Conservation (phyloP, 2,797 vertebrate genomes). For the Ciconia nigra region DNA sequence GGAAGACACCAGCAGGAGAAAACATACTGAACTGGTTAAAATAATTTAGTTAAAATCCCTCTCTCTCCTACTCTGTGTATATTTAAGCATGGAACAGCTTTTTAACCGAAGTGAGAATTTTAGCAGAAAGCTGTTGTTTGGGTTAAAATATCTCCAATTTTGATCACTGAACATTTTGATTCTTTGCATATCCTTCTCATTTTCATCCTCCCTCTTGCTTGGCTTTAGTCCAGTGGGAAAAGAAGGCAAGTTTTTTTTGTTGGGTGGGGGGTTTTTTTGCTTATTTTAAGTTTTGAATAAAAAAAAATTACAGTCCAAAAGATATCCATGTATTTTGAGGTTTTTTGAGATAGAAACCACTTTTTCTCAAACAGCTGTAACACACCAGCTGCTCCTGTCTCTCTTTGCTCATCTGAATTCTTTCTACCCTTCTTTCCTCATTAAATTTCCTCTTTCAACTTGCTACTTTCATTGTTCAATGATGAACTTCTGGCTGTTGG, state of each 20-base stretch:
- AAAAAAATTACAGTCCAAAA: neutral
- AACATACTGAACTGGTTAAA: neutral
- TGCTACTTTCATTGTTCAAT: neutral
- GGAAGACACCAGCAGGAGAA: neutral
- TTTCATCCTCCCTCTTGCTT: neutral
- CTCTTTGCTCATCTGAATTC: neutral
- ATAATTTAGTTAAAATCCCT: neutral
- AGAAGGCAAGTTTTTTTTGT: neutral
- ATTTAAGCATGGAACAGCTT: slow-evolving; percentile 7
- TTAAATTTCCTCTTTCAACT: neutral
- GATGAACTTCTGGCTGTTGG: neutral
- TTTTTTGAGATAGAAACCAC: neutral
- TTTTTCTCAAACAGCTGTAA: slow-evolving; percentile 2
- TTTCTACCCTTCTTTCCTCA: neutral
- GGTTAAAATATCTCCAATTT: slow-evolving; percentile 48
- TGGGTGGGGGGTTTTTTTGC: neutral
- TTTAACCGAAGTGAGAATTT: slow-evolving; percentile 9
- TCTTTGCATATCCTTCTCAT: neutral
- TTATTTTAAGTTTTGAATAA: neutral
- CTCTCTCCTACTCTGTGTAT: slow-evolving; percentile 16
- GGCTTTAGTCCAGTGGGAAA: neutral
- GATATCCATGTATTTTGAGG: neutral
- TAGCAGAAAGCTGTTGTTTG: slow-evolving; percentile 60
- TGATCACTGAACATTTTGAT: slow-evolving; percentile 12
- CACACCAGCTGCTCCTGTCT: slow-evolving; percentile 3